These are phyloP conservation scores for Spheniscus humboldti DNA, from an alignment of 2,797 vertebrate species.

Conservation along the genomic window DNA sequence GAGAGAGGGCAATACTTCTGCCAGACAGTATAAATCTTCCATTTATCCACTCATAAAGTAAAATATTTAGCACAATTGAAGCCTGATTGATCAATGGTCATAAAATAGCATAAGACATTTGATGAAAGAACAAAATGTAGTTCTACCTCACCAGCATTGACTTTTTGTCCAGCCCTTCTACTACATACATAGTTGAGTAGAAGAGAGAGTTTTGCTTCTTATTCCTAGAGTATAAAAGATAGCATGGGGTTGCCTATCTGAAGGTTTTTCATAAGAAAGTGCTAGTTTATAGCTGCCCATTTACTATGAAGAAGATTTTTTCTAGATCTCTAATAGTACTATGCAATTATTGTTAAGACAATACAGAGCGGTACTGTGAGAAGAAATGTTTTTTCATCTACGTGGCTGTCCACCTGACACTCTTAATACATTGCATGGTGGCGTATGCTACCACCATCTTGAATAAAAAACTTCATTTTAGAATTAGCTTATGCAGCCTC, in stretches of 20 bases:
- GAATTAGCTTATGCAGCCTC: not conserved
- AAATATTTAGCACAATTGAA: not conserved
- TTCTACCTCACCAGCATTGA: not conserved
- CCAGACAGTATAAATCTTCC: not conserved
- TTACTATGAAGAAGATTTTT: not conserved
- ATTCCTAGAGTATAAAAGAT: not conserved
- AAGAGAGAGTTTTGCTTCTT: not conserved
- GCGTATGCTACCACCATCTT: not conserved
- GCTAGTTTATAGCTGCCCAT: not conserved
- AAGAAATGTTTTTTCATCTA: not conserved
- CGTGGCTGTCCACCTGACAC: not conserved
- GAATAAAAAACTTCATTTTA: not conserved
- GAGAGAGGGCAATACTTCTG: not conserved
- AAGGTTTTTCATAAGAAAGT: not conserved
- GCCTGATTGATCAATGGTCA: not conserved
- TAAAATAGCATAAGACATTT: not conserved
- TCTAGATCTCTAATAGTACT: not conserved
- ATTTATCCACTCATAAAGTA: not conserved
- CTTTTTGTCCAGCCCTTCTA: not conserved
- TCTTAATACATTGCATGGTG: not conserved
- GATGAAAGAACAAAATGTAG: not conserved
- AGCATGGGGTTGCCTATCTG: not conserved
- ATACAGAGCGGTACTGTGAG: rapidly evolving
- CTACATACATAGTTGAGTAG: not conserved
- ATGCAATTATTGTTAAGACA: not conserved